Base-by-base conservation (phyloP, 2,113 vertebrate species). In the Jacana jacana region DNA sequence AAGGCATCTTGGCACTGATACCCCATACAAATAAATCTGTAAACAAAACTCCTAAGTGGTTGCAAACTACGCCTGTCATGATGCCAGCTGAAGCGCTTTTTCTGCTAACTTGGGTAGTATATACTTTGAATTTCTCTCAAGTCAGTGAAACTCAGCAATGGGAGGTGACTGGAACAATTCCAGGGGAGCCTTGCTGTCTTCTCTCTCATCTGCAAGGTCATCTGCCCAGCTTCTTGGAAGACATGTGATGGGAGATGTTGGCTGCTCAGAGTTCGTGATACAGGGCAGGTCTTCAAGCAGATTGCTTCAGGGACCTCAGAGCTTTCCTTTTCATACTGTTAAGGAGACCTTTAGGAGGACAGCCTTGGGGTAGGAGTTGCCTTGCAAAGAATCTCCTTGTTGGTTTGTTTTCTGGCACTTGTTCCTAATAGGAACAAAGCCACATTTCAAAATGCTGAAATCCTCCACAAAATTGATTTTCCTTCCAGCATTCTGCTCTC, bases 1-100 rank as follows among this genome's bases (percentile, higher is more conserved):
- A 89, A 87, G 69, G 49, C 65, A 64, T 80, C 85, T 88, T 66
- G 27, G 60, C 40, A 25, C 81, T 37, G 24, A 63, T 76, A 95
- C 64, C 51, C 37, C 18, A 17, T 31, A 55, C n/a, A 80, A 94
- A 82, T 72, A 97, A 96, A 94, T 82, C 42, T 91, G 20, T 65
- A 96, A 85, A 64, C 13, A 15, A 95, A 81, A 86, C 37, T 95
- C 64, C 63, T 72, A 89, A 70, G 68, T 25, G 22, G 10, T 42
- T 58, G 6, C 58, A 78, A 44, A 17, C 17, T 49, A 55, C 69
- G 57, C 44, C 68, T 88, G 69, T 66, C 73, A 37, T 64, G 69
- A 89, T 69, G 68, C 63, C 60, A 89, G 61, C 80, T 81, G 24
- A 88, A 79, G 46, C 12, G 49, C 24, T 60, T 5, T 78, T 92